Evolutionary conservation across 2,797 vertebrate genomes (phyloP).

Genomic region (Paratrypauchen microcephalus): DNA sequence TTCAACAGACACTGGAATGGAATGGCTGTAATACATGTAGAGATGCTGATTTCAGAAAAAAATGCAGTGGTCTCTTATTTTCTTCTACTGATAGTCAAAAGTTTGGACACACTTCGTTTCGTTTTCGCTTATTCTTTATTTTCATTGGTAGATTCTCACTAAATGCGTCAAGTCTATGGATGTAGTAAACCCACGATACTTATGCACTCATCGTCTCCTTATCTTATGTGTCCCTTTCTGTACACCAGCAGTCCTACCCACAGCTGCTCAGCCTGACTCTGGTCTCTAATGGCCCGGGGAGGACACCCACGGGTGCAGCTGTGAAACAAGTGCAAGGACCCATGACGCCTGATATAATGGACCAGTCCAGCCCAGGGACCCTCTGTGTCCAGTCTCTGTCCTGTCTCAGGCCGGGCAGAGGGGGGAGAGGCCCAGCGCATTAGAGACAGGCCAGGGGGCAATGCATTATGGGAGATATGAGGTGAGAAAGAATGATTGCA

Average conservation of each 20-base stretch:
- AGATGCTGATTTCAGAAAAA: too few species aligned
- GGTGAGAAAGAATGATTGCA: constrained; percentile 55
- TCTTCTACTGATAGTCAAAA: too few species aligned
- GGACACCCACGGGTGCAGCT: constrained; percentile 66
- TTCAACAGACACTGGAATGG: too few species aligned
- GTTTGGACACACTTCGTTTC: too few species aligned
- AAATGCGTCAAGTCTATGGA: too few species aligned
- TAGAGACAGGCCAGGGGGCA: constrained; percentile 51
- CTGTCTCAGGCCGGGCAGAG: constrained; percentile 67
- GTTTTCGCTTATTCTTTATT: too few species aligned
- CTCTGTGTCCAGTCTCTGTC: constrained; percentile 41
- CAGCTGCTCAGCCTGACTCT: constrained; percentile 68
- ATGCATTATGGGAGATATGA: constrained; percentile 64
- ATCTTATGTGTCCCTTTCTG: background rate
- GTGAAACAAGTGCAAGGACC: constrained; percentile 81
- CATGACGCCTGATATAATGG: constrained; percentile 78
- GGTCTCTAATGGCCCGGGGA: constrained; percentile 69
- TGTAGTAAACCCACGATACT: too few species aligned
- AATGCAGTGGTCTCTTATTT: too few species aligned
- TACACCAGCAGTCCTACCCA: constrained; percentile 7
- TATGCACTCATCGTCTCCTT: background rate
- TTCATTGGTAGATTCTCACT: too few species aligned
- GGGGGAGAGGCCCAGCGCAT: constrained; percentile 59
- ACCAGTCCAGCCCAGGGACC: constrained; percentile 41
- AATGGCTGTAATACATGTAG: too few species aligned